These are phyloP conservation scores for Seira sanloemensis DNA, from an alignment of 2,888 invertebrate genomes.

Conservation along the genomic window DNA sequence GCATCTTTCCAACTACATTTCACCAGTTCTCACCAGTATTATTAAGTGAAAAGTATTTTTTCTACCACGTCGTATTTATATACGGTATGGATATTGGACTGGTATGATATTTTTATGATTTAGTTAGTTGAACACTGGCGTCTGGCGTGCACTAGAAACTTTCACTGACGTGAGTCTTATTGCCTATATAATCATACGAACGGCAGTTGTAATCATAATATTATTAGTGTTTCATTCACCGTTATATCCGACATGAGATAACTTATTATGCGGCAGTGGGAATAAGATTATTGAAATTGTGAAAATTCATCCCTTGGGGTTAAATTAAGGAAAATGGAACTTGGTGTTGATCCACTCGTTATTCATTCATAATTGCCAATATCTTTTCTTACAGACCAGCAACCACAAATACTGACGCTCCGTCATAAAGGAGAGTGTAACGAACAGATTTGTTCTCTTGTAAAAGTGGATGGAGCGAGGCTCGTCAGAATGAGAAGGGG, in stretches of 20 bases:
- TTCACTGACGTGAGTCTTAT: background rate
- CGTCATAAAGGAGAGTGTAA: no score
- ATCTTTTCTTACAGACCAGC: conserved; percentile 64
- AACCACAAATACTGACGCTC: conserved; percentile 32
- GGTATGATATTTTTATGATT: conserved; percentile 4
- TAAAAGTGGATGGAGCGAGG: background rate
- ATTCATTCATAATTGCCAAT: conserved; percentile 72
- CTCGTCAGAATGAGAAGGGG: background rate
- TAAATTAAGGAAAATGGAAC: conserved; percentile 69
- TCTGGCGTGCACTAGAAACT: background rate
- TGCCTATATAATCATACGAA: conserved; percentile 6
- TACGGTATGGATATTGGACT: no score
- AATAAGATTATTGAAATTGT: conserved; percentile 51
- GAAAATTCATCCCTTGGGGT: conserved; percentile 69
- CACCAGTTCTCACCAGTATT: background rate
- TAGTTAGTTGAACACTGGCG: conserved; percentile 10
- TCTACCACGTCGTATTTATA: no score
- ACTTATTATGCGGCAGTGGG: background rate
- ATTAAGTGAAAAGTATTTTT: no score
- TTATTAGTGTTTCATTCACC: background rate
- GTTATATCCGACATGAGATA: conserved; percentile 3
- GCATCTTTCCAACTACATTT: background rate
- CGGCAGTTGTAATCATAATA: conserved; percentile 16
- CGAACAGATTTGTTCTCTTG: background rate
- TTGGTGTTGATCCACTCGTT: conserved; percentile 58